Percentiles rank a stretch among this genome's conserved stretches.
Conservation (phyloP, 2,888 invertebrate genomes). For the Mythimna pallens region DNA sequence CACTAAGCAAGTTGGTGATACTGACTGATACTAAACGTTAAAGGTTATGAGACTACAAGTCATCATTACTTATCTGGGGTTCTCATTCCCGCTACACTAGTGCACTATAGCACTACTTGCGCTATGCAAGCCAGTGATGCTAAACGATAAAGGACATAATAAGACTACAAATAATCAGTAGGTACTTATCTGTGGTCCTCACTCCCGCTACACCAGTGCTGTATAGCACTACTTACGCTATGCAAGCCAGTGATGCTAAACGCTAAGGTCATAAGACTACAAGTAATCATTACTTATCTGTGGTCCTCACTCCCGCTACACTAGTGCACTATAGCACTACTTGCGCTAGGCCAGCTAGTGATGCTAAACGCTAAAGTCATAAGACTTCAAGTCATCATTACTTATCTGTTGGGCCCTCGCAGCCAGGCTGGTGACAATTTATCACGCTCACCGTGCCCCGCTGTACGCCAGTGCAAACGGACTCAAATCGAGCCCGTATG, state of each 20-base stretch:
- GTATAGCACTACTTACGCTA: not conserved
- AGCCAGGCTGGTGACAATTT: conserved; percentile 48
- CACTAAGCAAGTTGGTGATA: not conserved
- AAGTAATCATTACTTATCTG: not conserved
- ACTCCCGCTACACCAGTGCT: not conserved
- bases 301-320: not conserved
- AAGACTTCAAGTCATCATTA: conserved; percentile 28
- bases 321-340: not conserved
- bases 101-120: no score
- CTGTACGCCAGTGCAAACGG: conserved; percentile 38
- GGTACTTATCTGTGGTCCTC: no score
- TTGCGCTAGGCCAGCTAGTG: not conserved
- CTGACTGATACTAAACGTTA: not conserved
- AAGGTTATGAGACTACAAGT: conserved; percentile 14
- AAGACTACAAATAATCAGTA: no score
- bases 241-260: not conserved
- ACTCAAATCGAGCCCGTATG: conserved; percentile 64
- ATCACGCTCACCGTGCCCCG: conserved; percentile 32
- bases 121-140: no score
- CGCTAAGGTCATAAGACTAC: not conserved
- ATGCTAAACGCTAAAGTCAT: not conserved
- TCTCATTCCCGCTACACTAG: no score
- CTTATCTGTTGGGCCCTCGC: conserved; percentile 22
- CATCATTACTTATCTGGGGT: conserved; percentile 19
- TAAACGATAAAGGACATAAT: no score